Conservation (phyloP, 2,113 vertebrate genomes). For the Catharus bicknelli region DNA sequence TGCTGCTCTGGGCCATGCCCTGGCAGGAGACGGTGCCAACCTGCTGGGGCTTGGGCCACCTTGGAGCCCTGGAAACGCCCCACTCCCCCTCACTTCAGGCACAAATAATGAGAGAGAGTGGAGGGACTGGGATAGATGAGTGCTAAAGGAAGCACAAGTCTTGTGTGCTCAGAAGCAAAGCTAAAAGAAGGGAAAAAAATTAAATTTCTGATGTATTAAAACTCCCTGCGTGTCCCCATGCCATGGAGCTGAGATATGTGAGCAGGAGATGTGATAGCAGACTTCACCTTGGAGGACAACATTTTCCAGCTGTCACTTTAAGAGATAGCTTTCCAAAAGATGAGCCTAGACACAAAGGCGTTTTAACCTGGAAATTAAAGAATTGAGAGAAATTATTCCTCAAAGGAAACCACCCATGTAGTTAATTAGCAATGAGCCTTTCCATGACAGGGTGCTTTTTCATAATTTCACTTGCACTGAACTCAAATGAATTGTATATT, state of each 20-base stretch:
- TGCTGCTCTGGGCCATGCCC: background rate
- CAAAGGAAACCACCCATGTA: slow-evolving; percentile 27
- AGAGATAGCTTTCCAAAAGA: background rate
- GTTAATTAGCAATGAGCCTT: slow-evolving; percentile 22
- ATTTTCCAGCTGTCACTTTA: background rate
- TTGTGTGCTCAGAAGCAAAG: background rate
- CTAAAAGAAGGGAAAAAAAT: background rate
- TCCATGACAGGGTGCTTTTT: background rate
- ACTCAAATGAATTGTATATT: background rate
- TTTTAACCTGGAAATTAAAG: slow-evolving; percentile 2
- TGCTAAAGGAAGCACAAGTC: background rate
- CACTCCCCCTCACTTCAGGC: accelerated
- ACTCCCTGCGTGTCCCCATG: background rate
- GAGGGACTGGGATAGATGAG: background rate
- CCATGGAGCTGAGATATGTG: background rate
- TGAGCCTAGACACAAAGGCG: background rate
- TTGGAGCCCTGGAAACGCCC: accelerated
- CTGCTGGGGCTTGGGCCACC: background rate
- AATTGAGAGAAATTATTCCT: background rate
- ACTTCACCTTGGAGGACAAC: background rate
- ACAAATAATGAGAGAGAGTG: background rate
- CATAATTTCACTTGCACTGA: slow-evolving; percentile 5
- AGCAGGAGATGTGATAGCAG: background rate
- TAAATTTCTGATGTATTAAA: background rate
- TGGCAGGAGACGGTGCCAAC: background rate